Evolutionary conservation across 2,113 vertebrate genomes (phyloP), one percentile per base, ranked within the genome.

Genomic region (Catharus fuscescens): DNA sequence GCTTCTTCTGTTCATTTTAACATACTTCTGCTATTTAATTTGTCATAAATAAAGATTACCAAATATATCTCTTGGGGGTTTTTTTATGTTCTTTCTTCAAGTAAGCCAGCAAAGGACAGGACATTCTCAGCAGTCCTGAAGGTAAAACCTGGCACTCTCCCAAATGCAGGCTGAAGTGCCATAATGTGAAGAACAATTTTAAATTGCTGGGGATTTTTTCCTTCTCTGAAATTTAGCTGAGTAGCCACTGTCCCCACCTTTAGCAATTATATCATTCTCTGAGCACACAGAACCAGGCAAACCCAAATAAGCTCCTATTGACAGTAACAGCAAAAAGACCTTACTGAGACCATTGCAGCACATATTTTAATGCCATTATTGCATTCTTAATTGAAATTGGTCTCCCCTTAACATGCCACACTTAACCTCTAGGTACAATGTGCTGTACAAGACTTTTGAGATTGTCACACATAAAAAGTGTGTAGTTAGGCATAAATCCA

Each of bases 401-500:
- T 73, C 40, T 83, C 80, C 26, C 12, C 36, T 85, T 44, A 74
- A 45, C 18, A 42, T 23, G 10, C n/a, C 62, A 52, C 11, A 29
- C 42, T 93, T 95, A 73, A 80, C 54, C 40, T 81, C 9, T 36
- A 85, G 52, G 82, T 71, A 61, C 52, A 88, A 86, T 20, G 47
- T n/a, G 7, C 28, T 44, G 36, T 28, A 45, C 25, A 64, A 56
- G 40, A 76, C 32, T 61, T 94, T 76, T 83, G 78, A 79, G 85
- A 78, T 60, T 80, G 66, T 90, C 18, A 10, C 9, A 14, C 40
- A 57, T 48, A 47, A 76, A 57, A 93, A 53, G 48, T 92, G 66
- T 95, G 72, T 80, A 26, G 48, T 57, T 94, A 76, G 90, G 81
- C 93, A 84, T 32, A 67, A 92, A 40, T 52, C 62, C 92, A 95